Percentiles rank a stretch among this genome's conserved stretches.
Evolutionary conservation across 2,797 vertebrate genomes (phyloP).

Genomic region (Apodemus agrarius): DNA sequence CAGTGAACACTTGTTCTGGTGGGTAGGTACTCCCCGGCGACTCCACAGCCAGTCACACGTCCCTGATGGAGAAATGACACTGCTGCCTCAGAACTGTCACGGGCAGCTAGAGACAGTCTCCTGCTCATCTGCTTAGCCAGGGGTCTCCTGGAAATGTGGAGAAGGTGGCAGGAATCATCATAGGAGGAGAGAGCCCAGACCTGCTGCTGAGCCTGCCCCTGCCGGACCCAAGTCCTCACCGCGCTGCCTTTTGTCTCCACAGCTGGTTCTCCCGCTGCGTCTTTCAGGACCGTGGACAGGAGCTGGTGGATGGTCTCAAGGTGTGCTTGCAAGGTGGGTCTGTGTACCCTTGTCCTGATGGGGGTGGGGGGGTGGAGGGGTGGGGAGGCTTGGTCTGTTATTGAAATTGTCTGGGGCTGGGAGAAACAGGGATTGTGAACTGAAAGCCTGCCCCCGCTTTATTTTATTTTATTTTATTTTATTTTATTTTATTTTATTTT

Average conservation of each 20-base stretch:
- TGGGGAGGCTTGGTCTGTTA: no score
- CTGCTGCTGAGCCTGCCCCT: background rate
- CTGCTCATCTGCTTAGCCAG: background rate
- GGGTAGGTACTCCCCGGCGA: background rate
- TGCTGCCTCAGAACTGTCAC: background rate
- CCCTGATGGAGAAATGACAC: background rate
- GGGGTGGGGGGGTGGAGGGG: no score
- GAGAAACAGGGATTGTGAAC: no score
- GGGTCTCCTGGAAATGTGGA: background rate
- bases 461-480: no score
- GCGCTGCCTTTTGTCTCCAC: background rate
- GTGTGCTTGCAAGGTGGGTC: constrained; percentile 90
- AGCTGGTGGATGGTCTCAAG: constrained; percentile 96
- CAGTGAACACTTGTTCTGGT: background rate
- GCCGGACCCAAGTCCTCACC: background rate
- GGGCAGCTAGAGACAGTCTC: background rate
- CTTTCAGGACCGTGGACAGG: constrained; percentile 94
- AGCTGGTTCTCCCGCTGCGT: constrained; percentile 98
- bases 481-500: no score
- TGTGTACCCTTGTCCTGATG: background rate
- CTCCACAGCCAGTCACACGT: background rate
- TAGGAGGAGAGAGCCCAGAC: background rate
- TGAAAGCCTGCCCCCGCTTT: no score
- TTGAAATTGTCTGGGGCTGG: background rate
- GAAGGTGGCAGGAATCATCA: background rate